Base-by-base conservation (phyloP, 2,888 invertebrate genomes). In the Caprella mutica region DNA sequence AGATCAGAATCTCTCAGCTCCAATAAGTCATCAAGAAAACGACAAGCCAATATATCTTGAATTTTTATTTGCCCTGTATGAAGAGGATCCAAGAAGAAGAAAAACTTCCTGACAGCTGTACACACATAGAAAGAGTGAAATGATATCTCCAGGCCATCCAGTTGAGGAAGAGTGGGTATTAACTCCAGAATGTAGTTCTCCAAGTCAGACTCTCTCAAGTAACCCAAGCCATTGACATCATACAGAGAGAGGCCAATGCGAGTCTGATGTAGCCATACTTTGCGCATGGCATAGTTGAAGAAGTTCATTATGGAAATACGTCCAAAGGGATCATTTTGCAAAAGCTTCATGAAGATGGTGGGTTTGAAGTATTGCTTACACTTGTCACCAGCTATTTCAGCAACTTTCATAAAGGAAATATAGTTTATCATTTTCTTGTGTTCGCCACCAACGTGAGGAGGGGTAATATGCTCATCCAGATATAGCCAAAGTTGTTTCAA, bases 51-150 rank as follows among this genome's bases (percentile, higher is more conserved):
- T 67, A 96, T 87, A 70, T 94, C 93, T 55, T 87, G 80, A 67
- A 97, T 94, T 68, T 88, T 79, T 48, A 96, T 87, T 65, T 87
- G 79, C 0, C 92, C 91, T 0, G 89, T 87, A 63, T 88, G 77
- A 65, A 91, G 73, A 0, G 90, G 89, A 72, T 96, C 96, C 14
- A 97, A 76, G 71, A 94, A 96, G 76, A 97, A 97, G 68, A 96
- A 81, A 75, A 97, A 94, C 72, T 94, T 93, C 67, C 94, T 79
- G 0, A 92, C 92, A 2, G 92, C 94, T 0, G 94, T 93, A 71
- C 94, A 94, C 21, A 93, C 86, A 72, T 96, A 97, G 76, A 96
- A 96, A 12, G 86, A 88, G 69, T 91, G 89, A 75, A 96, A 94
- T 0, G 92, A 90, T 33, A 87, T 85, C 72, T 93, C 91, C 53